Conservation (phyloP, 2,113 vertebrate genomes). For the Anolis carolinensis region DNA sequence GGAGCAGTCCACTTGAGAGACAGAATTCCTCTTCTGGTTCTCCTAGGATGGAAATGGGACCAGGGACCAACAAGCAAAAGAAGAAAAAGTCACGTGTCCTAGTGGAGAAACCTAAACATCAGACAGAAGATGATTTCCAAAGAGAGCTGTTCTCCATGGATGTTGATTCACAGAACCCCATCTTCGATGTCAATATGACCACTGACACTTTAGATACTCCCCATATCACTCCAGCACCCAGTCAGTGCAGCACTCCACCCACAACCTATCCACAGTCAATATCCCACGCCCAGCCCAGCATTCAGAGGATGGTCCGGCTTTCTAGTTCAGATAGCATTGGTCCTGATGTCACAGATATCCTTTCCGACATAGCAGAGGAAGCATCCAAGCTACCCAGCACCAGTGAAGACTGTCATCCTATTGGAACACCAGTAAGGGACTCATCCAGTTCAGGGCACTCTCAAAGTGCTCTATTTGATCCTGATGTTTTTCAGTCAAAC, state of each 20-base stretch:
- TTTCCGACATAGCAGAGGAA: slow-evolving; percentile 96
- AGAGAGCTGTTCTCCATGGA: slow-evolving; percentile 98
- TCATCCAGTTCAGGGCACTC: slow-evolving; percentile 97
- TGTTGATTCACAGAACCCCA: slow-evolving; percentile 95
- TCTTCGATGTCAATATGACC: slow-evolving; percentile 95
- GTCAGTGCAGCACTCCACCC: slow-evolving; percentile 95
- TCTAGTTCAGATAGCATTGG: slow-evolving; percentile 97
- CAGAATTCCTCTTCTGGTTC: slow-evolving; percentile 96
- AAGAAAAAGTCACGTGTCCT: slow-evolving; percentile 90
- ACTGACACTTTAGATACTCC: slow-evolving; percentile 94
- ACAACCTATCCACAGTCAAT: slow-evolving; percentile 80
- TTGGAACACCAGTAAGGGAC: slow-evolving; percentile 94
- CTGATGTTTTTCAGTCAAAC: slow-evolving; percentile 93
- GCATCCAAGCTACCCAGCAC: slow-evolving; percentile 84
- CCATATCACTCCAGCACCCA: slow-evolving; percentile 95
- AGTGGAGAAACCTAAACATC: slow-evolving; percentile 86
- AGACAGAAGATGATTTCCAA: slow-evolving; percentile 97
- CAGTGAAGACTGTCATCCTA: slow-evolving; percentile 87
- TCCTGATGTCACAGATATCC: slow-evolving; percentile 93
- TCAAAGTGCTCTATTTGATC: slow-evolving; percentile 92
- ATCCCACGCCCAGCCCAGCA: slow-evolving; percentile 80
- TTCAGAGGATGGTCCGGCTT: slow-evolving; percentile 90
- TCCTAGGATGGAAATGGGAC: slow-evolving; percentile 83
- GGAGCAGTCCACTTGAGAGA: slow-evolving; percentile 92
- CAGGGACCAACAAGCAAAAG: slow-evolving; percentile 85